Conservation (phyloP, 2,113 vertebrate genomes). For the Ammodytes marinus region DNA sequence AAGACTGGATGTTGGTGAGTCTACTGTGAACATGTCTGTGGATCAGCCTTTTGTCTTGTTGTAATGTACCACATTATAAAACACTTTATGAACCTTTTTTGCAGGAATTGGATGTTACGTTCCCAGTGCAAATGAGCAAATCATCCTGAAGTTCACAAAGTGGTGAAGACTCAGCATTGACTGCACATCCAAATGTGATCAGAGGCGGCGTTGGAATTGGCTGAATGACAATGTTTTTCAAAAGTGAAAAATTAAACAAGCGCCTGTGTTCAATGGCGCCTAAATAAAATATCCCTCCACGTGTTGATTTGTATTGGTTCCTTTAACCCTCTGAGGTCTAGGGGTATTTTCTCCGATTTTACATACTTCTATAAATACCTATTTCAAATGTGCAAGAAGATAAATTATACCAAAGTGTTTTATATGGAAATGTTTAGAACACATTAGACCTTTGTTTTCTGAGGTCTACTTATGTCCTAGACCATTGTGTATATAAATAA, state of each 20-base stretch:
- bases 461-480: no score
- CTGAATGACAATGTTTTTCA: not conserved
- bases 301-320: not conserved
- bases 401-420: no score
- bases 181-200: not conserved
- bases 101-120: conserved; percentile 71
- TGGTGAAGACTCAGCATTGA: conserved; percentile 37
- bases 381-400: not conserved
- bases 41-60: not conserved
- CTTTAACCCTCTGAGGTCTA: no score
- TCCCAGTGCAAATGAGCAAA: conserved; percentile 39
- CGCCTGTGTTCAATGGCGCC: not conserved
- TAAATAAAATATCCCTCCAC: not conserved
- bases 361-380: not conserved
- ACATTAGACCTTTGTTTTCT: no score
- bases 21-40: no score
- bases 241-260: not conserved
- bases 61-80: not conserved
- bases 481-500: no score
- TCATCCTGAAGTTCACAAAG: conserved; percentile 55
- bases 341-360: not conserved
- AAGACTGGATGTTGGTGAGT: conserved; percentile 63
- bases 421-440: no score
- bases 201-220: not conserved
- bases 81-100: not conserved